A percentile compares a stretch with the other conserved stretches of the same genome.
phyloP scores from a whole-genome alignment of 2,113 vertebrate species.

The Brienomyrus brachyistius region DNA sequence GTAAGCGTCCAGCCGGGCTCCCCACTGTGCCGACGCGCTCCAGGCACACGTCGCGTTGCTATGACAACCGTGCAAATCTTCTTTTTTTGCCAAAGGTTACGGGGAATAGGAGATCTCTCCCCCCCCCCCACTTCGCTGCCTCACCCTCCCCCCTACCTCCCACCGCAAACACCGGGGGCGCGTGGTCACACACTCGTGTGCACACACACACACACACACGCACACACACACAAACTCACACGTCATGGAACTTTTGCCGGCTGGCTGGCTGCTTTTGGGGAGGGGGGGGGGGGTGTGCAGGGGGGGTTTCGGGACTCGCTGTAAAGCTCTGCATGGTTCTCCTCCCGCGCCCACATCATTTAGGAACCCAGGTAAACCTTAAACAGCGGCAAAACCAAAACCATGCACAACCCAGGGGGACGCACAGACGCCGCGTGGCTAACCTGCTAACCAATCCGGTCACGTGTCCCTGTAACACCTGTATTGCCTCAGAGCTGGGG shows the following conservation, averaged over 20 bases:
- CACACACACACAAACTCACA: background rate
- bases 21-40: constrained; percentile 34
- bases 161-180: background rate
- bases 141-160: background rate
- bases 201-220: constrained; percentile 5
- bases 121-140: background rate
- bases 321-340: background rate
- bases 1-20: constrained; percentile 45
- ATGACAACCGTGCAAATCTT: constrained; percentile 54
- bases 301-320: background rate
- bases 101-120: constrained; percentile 31
- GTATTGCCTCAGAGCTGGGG: background rate
- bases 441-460: background rate
- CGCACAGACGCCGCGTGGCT: no score
- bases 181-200: background rate
- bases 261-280: background rate
- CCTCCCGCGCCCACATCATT: background rate
- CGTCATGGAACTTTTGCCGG: background rate
- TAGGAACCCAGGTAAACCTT: background rate
- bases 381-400: background rate
- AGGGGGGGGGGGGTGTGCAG: no score
- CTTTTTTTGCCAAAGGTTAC: constrained; percentile 40
- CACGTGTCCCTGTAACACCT: background rate
- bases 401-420: background rate
- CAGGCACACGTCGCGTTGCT: constrained; percentile 48